Base-by-base conservation (phyloP, 2,888 invertebrate species). In the Agriopis marginaria region DNA sequence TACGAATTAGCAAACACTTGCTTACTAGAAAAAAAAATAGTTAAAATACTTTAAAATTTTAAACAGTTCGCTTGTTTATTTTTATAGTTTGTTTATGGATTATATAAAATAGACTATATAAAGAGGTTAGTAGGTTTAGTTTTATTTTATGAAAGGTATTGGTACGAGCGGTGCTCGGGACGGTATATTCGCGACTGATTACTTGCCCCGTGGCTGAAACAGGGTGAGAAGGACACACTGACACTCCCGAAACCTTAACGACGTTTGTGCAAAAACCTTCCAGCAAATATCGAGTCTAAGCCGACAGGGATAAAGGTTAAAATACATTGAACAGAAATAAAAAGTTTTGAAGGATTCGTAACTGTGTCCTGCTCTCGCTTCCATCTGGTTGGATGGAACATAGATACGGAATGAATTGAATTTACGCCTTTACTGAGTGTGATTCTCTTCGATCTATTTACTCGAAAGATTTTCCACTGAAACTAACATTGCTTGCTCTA, bases 121-220 rank as follows among this genome's bases (percentile, higher is more conserved):
- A 55, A 63, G 49, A 17, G 55, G 69, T 79, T 63, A 74, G 65
- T 75, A 64, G 74, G 76, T 82, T 76, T 81, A 73, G 76, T 77
- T 72, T 68, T 68, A 78, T 75, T 81, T 77, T 79, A 79, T 77
- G 75, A 72, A 75, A 76, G 75, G 71, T 76, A 75, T 69, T 72
- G 79, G 77, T 83, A 85, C 92, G 92, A 83, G 89, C 82, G 86
- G 81, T 86, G 79, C 88, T 82, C 79, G 76, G 92, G 93, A 93
- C 93, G 93, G 93, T 88, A 82, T 88, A 82, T 86, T 86, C 92
- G 87, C 92, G 88, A 94, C 93, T 94, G 92, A 90, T 90, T 89
- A 85, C 39, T 56, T 83, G 77, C 87, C 83, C 88, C 83, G 84
- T 85, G 82, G 86, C 85, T 79, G 88, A 84, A 87, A 87, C 86